Base-by-base conservation (phyloP, 92 coral and sea anemone genomes). In the Porites evermanni region DNA sequence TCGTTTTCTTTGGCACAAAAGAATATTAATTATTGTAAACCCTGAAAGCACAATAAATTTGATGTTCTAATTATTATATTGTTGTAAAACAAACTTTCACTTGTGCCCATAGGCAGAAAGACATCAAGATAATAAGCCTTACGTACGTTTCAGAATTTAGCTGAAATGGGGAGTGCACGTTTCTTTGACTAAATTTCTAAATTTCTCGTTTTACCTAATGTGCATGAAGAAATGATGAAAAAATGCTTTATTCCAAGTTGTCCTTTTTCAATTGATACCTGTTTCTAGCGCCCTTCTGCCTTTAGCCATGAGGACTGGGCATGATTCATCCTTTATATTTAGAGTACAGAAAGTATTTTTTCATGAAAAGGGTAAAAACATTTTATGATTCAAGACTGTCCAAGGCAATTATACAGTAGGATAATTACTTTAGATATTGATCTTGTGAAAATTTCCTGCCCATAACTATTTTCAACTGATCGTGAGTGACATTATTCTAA, bases 1-100 rank as follows among this genome's bases (percentile, higher is more conserved):
- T 64, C 21, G 67, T 71, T 71, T 20, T 74, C 71, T 58, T 13
- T 20, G 80, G 67, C 26, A 83, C 80, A 83, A 83, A 81, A 52
- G 87, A 14, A 38, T 38, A 38, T 8, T 21, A 9, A 64, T 19
- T 83, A 21, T 59, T 47, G 19, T 47, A 73, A 73, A 23, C 50
- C 24, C 58, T 23, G 51, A 63, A 13, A 17, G 20, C 67, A 70
- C 67, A 56, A 53, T 44, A 58, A 81, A 81, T 68, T 68, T 53
- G 64, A 54, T 59, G 53, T 70, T 53, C 53, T 23, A 74, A 44
- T 70, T 32, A 56, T 38, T 38, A 38, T 38, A 38, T 58, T 29
- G 18, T 70, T 68, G 67, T 3, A 44, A 56, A 26, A 24, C 64
- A 67, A 80, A 24, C 67, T 53, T 16, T 23, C 21, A 67, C n/a